These are phyloP conservation scores for Galerucella nymphaeae DNA, from an alignment of 2,888 invertebrate species.

Conservation along the genomic window DNA sequence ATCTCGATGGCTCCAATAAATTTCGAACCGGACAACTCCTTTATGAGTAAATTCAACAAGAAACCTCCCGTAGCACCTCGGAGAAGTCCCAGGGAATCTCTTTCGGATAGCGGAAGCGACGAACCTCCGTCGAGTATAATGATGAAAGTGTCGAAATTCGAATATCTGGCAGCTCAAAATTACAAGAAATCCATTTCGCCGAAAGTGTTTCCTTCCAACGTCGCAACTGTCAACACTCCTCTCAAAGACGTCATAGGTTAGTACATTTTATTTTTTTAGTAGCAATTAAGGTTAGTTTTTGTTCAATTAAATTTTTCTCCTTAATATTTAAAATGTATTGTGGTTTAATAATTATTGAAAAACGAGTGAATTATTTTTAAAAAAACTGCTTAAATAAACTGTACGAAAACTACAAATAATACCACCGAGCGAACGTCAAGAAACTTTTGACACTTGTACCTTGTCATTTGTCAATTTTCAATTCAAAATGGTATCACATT, in stretches of 20 bases:
- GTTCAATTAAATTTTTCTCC: too few species aligned
- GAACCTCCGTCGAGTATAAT: constrained; percentile 73
- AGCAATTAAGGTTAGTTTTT: not conserved
- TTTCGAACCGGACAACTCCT: constrained; percentile 66
- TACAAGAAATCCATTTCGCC: constrained; percentile 73
- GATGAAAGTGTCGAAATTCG: constrained; percentile 84
- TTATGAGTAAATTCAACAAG: constrained; percentile 65
- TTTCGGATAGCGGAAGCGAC: constrained; percentile 66
- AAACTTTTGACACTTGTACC: too few species aligned
- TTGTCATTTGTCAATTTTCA: too few species aligned
- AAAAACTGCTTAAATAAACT: too few species aligned
- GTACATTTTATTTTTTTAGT: constrained; percentile 19
- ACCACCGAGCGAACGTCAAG: too few species aligned
- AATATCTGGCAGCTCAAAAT: constrained; percentile 77
- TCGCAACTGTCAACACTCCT: constrained; percentile 82
- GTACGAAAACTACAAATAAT: too few species aligned
- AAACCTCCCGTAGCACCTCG: constrained; percentile 76
- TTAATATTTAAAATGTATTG: not conserved
- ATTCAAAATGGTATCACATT: too few species aligned
- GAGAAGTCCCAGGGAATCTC: constrained; percentile 65
- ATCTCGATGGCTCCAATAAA: constrained; percentile 84
- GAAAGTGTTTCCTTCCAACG: constrained; percentile 84
- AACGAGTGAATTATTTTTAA: too few species aligned
- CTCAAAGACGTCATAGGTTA: constrained; percentile 81
- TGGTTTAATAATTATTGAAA: too few species aligned